Conservation (phyloP, 2,888 invertebrate species). For the Pammene fasciana region DNA sequence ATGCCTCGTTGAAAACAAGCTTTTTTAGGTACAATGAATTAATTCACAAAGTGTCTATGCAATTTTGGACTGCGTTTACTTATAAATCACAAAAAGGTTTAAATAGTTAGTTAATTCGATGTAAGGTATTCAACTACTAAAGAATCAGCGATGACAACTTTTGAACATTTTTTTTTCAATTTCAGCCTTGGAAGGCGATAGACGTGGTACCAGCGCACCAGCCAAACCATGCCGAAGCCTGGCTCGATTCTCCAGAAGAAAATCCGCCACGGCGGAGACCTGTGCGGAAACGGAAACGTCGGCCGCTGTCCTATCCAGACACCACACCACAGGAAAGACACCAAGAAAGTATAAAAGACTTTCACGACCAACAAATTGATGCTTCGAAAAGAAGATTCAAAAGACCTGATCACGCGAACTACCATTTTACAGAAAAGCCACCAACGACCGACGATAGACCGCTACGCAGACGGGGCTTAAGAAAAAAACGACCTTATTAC, state of each 20-base stretch:
- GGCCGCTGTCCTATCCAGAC: conserved; percentile 72
- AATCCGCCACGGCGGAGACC: conserved; percentile 73
- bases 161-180: conserved; percentile 46
- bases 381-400: conserved; percentile 64
- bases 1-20: too few species aligned
- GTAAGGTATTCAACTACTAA: too few species aligned
- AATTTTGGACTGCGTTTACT: too few species aligned
- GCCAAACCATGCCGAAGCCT: conserved; percentile 55
- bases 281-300: conserved; percentile 84
- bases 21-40: too few species aligned
- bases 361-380: conserved; percentile 54
- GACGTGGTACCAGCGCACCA: conserved; percentile 62
- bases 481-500: conserved; percentile 64
- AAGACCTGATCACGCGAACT: conserved; percentile 58
- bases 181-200: conserved; percentile 82
- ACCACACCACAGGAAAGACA: conserved; percentile 55
- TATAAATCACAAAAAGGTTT: too few species aligned
- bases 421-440: conserved; percentile 69
- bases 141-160: too few species aligned
- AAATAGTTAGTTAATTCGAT: too few species aligned
- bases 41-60: too few species aligned
- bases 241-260: conserved; percentile 65
- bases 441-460: conserved; percentile 56
- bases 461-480: conserved; percentile 63
- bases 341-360: conserved; percentile 53